Evolutionary conservation across 1,140 invertebrate species (phyloP), one percentile per base, ranked within the genome.

Genomic region (Ceratosolen fusciceps): DNA sequence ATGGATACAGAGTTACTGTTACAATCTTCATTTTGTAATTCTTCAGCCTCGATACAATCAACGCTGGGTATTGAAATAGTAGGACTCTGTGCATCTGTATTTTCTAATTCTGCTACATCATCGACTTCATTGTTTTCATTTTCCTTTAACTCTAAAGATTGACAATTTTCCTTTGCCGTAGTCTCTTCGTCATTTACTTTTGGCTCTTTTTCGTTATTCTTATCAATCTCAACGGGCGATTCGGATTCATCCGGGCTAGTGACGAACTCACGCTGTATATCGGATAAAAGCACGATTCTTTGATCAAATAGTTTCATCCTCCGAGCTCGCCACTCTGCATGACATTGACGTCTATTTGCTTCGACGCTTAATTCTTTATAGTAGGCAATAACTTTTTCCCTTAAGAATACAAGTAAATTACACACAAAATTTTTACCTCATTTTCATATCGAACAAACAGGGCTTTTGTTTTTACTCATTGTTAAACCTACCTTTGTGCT

Each of bases 281-380:
- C 82, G 10, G 81, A 83, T 5, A 88, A 72, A 4, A 82, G 54
- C 7, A 82, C 62, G 0, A 92, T 88, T 84, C 92, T 88, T 83
- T 90, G 88, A 65, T 92, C 91, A 77, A 92, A 92, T 49, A 92
- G 84, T 80, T 91, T 90, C 85, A 93, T 90, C 65, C 92, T 88
- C 87, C 90, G 91, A n/a, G 91, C 90, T 82, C 92, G 91, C 93
- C 92, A 93, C 76, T 91, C 89, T 0, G 91, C 91, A 80, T 91
- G 91, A 24, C 91, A 83, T 71, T 90, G 89, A 68, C 90, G 89
- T 81, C 90, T 92, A 82, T 92, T 90, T 2, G 91, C 89, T 83
- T 92, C 91, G 80, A 87, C 88, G 5, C 91, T 90, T 47, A 93
- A 85, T 80, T 92, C 91, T 16, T 91, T 91, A 71, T 93, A 93